Evolutionary conservation across 2,888 invertebrate species (phyloP).

Genomic region (Sepiola atlantica): DNA sequence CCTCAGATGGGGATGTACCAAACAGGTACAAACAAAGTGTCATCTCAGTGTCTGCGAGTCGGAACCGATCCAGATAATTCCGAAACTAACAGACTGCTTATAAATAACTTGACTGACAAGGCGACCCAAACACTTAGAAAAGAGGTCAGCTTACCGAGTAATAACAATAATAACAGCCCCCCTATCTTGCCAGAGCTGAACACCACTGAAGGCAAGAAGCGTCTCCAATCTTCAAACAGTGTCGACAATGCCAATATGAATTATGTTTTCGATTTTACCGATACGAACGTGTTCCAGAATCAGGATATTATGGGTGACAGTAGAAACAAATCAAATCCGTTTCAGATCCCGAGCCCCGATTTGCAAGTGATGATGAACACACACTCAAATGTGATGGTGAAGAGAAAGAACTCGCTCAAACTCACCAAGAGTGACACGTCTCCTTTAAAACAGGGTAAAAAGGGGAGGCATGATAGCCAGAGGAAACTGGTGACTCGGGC

Average conservation of each 20-base stretch:
- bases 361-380: conserved; percentile 41
- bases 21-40: too few relatives aligned
- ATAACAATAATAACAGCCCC: background rate
- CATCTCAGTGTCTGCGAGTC: too few relatives aligned
- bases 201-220: background rate
- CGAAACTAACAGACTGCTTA: background rate
- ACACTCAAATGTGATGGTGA: conserved; percentile 11
- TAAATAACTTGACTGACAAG: background rate
- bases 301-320: background rate
- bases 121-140: background rate
- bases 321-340: background rate
- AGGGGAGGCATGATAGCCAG: background rate
- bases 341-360: conserved; percentile 40
- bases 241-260: background rate
- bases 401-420: background rate
- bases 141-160: background rate
- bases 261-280: background rate
- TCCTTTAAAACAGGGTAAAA: background rate
- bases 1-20: background rate
- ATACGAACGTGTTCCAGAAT: background rate
- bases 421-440: background rate
- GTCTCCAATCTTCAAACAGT: background rate
- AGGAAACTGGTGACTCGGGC: conserved; percentile 24
- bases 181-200: background rate
- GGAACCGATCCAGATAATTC: background rate